Base-by-base conservation (phyloP, 2,113 vertebrate genomes). In the Sinosuthora webbiana region DNA sequence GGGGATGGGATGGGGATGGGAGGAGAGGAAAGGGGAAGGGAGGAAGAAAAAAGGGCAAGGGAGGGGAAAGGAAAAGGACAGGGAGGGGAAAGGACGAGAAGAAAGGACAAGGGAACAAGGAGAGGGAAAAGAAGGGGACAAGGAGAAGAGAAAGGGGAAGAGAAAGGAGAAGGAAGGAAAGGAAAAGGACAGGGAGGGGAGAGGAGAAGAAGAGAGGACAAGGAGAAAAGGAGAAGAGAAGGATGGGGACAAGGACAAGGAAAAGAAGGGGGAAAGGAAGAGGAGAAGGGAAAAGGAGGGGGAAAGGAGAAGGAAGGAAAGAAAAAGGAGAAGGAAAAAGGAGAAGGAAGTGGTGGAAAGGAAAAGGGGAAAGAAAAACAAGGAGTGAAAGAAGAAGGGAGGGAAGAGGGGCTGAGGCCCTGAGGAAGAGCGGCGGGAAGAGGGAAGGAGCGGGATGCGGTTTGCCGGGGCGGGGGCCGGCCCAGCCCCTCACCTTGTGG, bases 401-500 rank as follows among this genome's bases (percentile, higher is more conserved):
- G 4, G 31, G 42, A 25, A 60, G 47, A 10, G 27, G 18, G 35
- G 28, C 19, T 1, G 13, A 65, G 45, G 11, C 14, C n/a, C 28
- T 16, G 13, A 0, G 49, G 47, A 86, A 4, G 30, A 37, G 47
- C 23, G 5, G 11, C 44, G 11, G 15, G 30, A 31, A 30, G 10
- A 39, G 15, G 15, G 30, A 31, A 30, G 65, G 60, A 69, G 33
- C 7, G 62, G 53, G 67, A 24, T 2, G 5, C 12, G 7, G 24
- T 53, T 10, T 9, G 25, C 27, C 7, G 9, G 78, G 10, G 13
- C 4, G 5, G 13, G 47, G 47, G 1, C 52, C 65, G 3, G 88
- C 27, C 75, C 89, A 49, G 83, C 21, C 39, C 22, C 97, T 98
- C 96, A 99, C 99, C 99, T 99, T 99, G 67, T 99, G 99, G 96